phyloP scores from a whole-genome alignment of 2,797 vertebrate genomes.

The Rhinella marina region DNA sequence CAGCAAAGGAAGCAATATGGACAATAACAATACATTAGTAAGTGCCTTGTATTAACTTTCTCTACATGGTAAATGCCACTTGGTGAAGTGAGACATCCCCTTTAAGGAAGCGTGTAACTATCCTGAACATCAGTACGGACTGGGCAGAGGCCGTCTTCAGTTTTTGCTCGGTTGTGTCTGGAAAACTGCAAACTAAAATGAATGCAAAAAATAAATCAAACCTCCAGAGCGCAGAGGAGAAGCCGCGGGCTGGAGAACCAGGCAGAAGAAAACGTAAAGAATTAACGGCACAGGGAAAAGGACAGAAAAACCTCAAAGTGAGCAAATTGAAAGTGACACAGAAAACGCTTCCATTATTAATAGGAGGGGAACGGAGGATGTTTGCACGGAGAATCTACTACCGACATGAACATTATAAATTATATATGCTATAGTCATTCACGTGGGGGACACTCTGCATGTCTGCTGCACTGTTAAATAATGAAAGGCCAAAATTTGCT shows the following conservation, averaged over 20 bases:
- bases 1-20: no score
- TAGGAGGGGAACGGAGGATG: constrained; percentile 16
- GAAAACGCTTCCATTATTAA: constrained; percentile 48
- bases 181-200: neutral
- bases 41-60: no score
- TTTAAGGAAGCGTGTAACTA: neutral
- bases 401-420: constrained; percentile 31
- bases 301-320: constrained; percentile 25
- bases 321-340: constrained; percentile 52
- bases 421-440: constrained; percentile 32
- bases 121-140: neutral
- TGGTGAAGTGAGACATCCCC: no score
- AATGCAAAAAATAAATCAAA: constrained; percentile 6
- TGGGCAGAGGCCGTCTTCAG: neutral
- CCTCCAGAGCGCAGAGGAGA: neutral
- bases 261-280: constrained; percentile 49
- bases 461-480: constrained; percentile 22
- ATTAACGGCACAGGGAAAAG: constrained; percentile 39
- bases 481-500: constrained; percentile 4
- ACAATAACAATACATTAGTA: no score
- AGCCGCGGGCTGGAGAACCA: constrained; percentile 40
- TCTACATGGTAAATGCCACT: no score
- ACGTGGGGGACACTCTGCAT: constrained; percentile 6
- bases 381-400: constrained; percentile 9
- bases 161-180: neutral